Conservation (phyloP, 2,888 invertebrate genomes). For the Hypercompe scribonia region DNA sequence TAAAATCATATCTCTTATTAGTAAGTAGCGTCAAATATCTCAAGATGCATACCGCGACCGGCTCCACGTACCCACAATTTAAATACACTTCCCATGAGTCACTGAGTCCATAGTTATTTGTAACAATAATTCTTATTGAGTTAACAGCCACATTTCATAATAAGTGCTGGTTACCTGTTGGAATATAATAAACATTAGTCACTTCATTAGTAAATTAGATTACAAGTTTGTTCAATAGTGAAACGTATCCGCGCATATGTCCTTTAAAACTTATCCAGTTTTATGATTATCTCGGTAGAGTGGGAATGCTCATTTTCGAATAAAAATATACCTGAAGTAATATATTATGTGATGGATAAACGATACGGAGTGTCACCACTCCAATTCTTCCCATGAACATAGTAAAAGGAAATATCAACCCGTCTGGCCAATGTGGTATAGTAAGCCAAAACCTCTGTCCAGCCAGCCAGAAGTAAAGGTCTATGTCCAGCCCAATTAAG, state of each 20-base stretch:
- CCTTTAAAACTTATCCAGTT: not conserved
- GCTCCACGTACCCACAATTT: constrained; percentile 44
- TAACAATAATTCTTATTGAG: constrained; percentile 34
- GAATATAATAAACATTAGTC: constrained; percentile 41
- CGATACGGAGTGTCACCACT: too few species aligned
- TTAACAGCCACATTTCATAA: constrained; percentile 41
- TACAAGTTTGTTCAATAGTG: not conserved
- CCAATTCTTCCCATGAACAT: too few species aligned
- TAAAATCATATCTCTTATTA: constrained; percentile 6
- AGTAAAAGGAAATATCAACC: too few species aligned
- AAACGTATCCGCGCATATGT: not conserved
- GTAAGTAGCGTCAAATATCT: not conserved
- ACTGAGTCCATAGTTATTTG: constrained; percentile 24
- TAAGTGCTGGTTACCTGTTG: constrained; percentile 26
- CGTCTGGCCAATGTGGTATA: too few species aligned
- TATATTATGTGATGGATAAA: too few species aligned
- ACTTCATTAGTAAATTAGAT: constrained; percentile 18
- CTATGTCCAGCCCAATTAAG: too few species aligned
- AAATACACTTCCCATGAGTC: constrained; percentile 55
- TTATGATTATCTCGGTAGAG: too few species aligned
- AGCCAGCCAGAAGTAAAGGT: too few species aligned
- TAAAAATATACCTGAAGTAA: too few species aligned
- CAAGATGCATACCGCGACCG: constrained; percentile 32
- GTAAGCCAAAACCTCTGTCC: too few species aligned
- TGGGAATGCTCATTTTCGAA: too few species aligned